Evolutionary conservation across 2,113 vertebrate species (phyloP), one percentile per base, ranked within the genome.

Genomic region (Protobothrops mucrosquamatus): DNA sequence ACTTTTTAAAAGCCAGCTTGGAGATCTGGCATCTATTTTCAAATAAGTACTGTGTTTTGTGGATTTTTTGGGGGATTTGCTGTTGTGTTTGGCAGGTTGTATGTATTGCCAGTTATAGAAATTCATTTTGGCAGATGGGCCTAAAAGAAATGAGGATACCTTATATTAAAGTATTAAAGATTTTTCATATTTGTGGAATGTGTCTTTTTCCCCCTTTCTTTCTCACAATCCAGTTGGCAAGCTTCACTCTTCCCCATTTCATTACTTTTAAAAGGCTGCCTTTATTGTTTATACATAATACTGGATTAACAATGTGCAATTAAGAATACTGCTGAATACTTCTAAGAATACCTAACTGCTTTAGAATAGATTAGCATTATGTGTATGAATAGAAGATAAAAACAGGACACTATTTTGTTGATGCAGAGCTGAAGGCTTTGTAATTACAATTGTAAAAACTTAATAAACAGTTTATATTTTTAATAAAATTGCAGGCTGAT

Each of bases 401-500:
- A 55, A 46, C 59, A 56, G 52, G 91, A 64, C 4, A 48, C 81
- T 93, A 34, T 90, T 90, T 89, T 64, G 92, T 90, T 86, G 89
- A 90, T 87, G 81, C 55, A 90, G 56, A 86, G 48, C 51, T 64
- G 39, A 90, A 90, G 89, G 81, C 89, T 90, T 92, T 34, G 89
- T 93, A 93, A 87, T 93, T 93, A 93, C 56, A 87, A 93, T 93
- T 93, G 92, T 87, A 81, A 64, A 90, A 93, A 93, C 48, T 87
- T 90, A 93, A 93, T 93, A 93, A 93, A 81, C 92, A 34, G 24
- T 86, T 90, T 93, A 90, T 90, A 90, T 87, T 90, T 92, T 93
- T 90, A 90, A 93, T 90, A 87, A 93, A 93, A 93, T 90, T 48
- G 43, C 46, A 64, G 81, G 56, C 89, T 93, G 92, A 93, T 90